These are phyloP conservation scores for Oryzias dopingdopingensis DNA, from an alignment of 2,797 vertebrate genomes.

Conservation along the genomic window DNA sequence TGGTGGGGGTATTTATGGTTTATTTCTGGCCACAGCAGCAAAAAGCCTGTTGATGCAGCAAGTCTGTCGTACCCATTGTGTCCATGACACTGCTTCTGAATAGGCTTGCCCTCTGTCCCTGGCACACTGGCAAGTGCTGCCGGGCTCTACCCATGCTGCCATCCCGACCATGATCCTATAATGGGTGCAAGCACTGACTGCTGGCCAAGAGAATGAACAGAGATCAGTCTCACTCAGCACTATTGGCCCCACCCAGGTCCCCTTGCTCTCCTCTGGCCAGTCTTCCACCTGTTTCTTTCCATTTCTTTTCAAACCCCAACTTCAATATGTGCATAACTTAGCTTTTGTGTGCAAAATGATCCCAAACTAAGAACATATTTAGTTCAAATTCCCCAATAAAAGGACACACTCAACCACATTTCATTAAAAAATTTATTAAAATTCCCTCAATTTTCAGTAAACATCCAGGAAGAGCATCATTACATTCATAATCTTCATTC, in stretches of 20 bases:
- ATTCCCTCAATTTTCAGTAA: conserved; percentile 53
- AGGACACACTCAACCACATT: conserved; percentile 22
- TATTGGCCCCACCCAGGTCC: conserved; percentile 57
- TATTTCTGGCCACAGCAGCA: conserved; percentile 84
- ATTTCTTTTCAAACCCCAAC: conserved; percentile 22
- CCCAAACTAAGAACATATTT: neutral
- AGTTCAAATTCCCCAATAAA: neutral
- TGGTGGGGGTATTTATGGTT: conserved; percentile 84
- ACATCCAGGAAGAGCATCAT: conserved; percentile 36
- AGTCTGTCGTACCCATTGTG: conserved; percentile 79
- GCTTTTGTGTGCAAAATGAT: neutral
- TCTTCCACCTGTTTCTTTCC: conserved; percentile 41
- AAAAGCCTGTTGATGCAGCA: conserved; percentile 88
- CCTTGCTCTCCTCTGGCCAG: conserved; percentile 28
- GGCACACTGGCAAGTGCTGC: conserved; percentile 68
- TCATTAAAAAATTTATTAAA: conserved; percentile 67
- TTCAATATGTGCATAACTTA: neutral
- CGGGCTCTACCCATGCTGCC: conserved; percentile 72
- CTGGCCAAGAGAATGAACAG: conserved; percentile 72
- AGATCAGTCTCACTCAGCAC: conserved; percentile 73
- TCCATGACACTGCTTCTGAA: conserved; percentile 81
- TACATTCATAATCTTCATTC: conserved; percentile 20
- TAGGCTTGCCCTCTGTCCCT: conserved; percentile 71
- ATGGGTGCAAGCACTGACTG: conserved; percentile 58
- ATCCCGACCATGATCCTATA: conserved; percentile 59